These are phyloP conservation scores for Mormyrus iriodes DNA, from an alignment of 2,113 vertebrate species.

Conservation along the genomic window DNA sequence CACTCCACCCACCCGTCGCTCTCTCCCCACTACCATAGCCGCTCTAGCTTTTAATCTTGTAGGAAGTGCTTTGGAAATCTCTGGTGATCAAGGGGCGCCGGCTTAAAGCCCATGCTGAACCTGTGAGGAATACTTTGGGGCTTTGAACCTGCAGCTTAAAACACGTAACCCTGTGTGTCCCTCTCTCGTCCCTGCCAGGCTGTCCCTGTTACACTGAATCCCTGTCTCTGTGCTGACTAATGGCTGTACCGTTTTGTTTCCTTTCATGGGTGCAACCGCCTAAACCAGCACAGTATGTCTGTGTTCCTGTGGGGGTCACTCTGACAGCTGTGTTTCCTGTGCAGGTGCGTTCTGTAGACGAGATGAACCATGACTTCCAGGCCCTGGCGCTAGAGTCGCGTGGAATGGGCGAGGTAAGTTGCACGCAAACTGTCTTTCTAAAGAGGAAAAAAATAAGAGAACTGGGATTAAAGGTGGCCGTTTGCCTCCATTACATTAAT, in stretches of 20 bases:
- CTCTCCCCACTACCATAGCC: neutral
- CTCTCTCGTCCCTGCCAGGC: neutral
- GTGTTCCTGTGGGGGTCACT: neutral
- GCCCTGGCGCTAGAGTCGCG: conserved; percentile 95
- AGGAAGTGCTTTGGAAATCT: no score
- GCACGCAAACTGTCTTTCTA: neutral
- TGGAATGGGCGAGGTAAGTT: conserved; percentile 95
- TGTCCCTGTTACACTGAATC: neutral
- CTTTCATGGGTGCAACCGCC: neutral
- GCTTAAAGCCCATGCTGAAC: no score
- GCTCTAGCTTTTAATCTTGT: neutral
- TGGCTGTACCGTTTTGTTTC: neutral
- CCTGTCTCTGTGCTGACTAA: neutral
- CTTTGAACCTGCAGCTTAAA: neutral
- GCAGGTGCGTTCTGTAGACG: conserved; percentile 86
- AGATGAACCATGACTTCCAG: conserved; percentile 99
- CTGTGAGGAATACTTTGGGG: no score
- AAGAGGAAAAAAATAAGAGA: neutral
- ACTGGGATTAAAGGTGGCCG: neutral
- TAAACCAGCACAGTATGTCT: neutral
- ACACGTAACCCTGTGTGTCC: neutral
- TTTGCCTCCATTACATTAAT: neutral
- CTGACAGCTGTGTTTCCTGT: conserved; percentile 16
- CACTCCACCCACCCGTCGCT: neutral
- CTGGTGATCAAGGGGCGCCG: no score